Base-by-base conservation (phyloP, 2,113 vertebrate species). In the Atractosteus spatula region DNA sequence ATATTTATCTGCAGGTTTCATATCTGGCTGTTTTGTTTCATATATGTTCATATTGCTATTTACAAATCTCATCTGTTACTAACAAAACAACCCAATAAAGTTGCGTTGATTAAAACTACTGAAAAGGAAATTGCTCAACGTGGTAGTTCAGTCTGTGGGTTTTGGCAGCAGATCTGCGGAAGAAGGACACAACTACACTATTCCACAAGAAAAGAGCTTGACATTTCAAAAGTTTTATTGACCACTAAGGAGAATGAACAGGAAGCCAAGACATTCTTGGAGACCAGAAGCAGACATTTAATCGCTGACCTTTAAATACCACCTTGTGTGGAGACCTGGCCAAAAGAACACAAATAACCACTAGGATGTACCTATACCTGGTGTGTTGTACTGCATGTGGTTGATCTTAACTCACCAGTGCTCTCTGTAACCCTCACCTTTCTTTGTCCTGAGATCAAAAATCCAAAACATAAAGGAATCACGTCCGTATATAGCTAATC, bases 241-340 rank as follows among this genome's bases (percentile, higher is more conserved):
- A 80, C 80, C 59, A 0, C 54, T 73, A 74, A 68, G 74, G 65
- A 80, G 45, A 75, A 74, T 74, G 74, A 84, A 81, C 7, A 0
- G 80, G 84, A 84, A 86, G 68, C 72, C 76, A 79, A 13, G 71
- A 73, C 73, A 66, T 68, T 82, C 71, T 74, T 78, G 43, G 69
- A 77, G 65, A 61, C 70, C 65, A 71, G 77, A 17, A 68, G 11
- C 69, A 70, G 69, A 68, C 71, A 75, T 66, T 81, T 66, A 75
- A 77, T 78, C 51, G 1, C 47, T 86, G 75, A 83, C 79, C 79
- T 82, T 85, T 82, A 83, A 85, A 83, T 84, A 62, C 55, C 76
- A 70, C 71, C 72, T 73, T 69, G 64, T 71, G 66, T 79, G 72
- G 71, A 66, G 71, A 79, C 72, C 78, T 76, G 81, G 65, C 73